Base-by-base conservation (phyloP, 2,888 invertebrate species). In the Ferdinandea cuprea region DNA sequence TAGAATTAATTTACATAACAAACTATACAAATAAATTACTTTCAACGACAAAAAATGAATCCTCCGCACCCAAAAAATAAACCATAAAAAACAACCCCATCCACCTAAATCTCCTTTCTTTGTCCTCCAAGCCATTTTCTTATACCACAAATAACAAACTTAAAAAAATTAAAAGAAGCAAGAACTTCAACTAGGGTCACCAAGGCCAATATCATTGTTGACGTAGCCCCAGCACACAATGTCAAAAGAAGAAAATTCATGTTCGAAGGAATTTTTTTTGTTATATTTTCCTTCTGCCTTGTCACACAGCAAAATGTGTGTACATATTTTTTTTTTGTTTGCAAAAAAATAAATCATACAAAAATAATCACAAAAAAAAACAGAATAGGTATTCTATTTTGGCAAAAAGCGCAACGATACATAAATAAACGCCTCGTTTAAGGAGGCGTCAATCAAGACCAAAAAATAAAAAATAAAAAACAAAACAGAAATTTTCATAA, bases 401-500 rank as follows among this genome's bases (percentile, higher is more conserved):
- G 42, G 42, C 58, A 58, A 68, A 69, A 54, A 66, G 42, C 25
- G 15, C 28, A 44, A 15, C 32, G 50, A 50, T 35, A 56, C 35
- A 72, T 48, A 72, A 65, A 65, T 68, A 66, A 37, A 42, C 25
- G 30, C 25, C 61, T 32, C 63, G 28, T 66, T 72, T 66, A 65
- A 81, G 77, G 40, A 72, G 83, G 54, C 66, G 61, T 78, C 72
- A 77, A 77, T 71, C 65, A 71, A 58, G 56, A 61, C 28, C 15
- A 50, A 28, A 65, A 15, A 35, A 54, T 15, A 65, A 30, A 32
- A 56, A 63, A 58, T 1, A 19, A 5, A 21, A 44, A 17, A n/a
- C n/a, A n/a, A n/a, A n/a, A n/a, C n/a, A n/a, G n/a, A n/a, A n/a
- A n/a, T n/a, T 44, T 61, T 56, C 56, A 25, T 50, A 35, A 69